These are phyloP conservation scores for Pseudochirops cupreus DNA, from an alignment of 2,797 vertebrate species.

Conservation along the genomic window DNA sequence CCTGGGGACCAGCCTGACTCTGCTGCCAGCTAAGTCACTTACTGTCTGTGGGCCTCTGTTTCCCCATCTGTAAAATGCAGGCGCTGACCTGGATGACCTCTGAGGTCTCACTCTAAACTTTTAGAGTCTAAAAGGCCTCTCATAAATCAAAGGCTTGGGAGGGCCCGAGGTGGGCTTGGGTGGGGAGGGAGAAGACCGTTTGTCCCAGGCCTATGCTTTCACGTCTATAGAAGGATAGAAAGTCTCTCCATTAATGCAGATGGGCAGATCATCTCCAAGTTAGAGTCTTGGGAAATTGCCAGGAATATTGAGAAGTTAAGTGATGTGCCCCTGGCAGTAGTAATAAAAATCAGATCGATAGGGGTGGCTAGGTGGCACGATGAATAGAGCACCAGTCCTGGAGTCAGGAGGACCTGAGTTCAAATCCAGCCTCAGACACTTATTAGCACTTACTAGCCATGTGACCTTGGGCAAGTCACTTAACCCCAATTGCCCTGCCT, in stretches of 20 bases:
- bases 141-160: not conserved
- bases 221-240: not conserved
- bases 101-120: not conserved
- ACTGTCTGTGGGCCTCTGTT: not conserved
- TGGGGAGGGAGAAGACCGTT: not conserved
- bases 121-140: not conserved
- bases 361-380: too few species aligned
- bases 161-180: not conserved
- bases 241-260: not conserved
- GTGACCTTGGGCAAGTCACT: too few species aligned
- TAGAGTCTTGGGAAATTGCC: not conserved
- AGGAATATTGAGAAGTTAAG: not conserved
- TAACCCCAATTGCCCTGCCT: too few species aligned
- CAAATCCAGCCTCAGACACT: too few species aligned
- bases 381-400: too few species aligned
- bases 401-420: too few species aligned
- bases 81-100: not conserved
- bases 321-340: too few species aligned
- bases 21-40: not conserved
- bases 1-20: not conserved
- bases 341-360: too few species aligned
- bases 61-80: not conserved
- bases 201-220: not conserved
- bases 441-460: too few species aligned
- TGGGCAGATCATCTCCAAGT: not conserved